Evolutionary conservation across 2,888 invertebrate species (phyloP).

Genomic region (Rotaria magnacalcarata): DNA sequence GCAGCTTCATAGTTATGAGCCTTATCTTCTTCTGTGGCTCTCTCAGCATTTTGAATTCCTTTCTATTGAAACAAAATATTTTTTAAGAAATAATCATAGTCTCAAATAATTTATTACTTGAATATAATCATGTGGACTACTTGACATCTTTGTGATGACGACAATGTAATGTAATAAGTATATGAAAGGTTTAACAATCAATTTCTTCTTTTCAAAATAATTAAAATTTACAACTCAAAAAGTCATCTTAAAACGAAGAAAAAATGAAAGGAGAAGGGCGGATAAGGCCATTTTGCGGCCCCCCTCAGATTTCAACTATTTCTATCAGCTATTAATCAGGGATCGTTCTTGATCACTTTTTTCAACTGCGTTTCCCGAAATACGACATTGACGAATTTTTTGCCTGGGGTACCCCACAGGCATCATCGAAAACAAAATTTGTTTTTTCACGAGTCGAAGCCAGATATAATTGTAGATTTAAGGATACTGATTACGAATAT

Average conservation of each 20-base stretch:
- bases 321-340: too few species aligned
- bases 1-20: constrained; percentile 97
- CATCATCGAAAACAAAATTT: too few species aligned
- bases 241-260: background rate
- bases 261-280: too few species aligned
- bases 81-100: background rate
- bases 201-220: background rate
- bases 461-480: too few species aligned
- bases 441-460: too few species aligned
- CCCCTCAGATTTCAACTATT: too few species aligned
- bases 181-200: background rate
- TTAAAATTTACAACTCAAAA: background rate
- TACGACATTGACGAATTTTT: too few species aligned
- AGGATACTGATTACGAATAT: too few species aligned
- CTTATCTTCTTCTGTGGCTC: constrained; percentile 95
- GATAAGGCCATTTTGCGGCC: too few species aligned
- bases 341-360: too few species aligned
- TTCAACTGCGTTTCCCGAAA: too few species aligned
- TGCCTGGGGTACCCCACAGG: too few species aligned
- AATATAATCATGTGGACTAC: background rate
- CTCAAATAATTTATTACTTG: background rate
- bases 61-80: constrained; percentile 65
- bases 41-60: constrained; percentile 96
- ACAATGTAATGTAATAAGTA: background rate
- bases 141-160: background rate